Percentiles rank a stretch among this genome's conserved stretches.
Evolutionary conservation across 2,797 vertebrate genomes (phyloP).

Genomic region (Eleutherodactylus coqui): DNA sequence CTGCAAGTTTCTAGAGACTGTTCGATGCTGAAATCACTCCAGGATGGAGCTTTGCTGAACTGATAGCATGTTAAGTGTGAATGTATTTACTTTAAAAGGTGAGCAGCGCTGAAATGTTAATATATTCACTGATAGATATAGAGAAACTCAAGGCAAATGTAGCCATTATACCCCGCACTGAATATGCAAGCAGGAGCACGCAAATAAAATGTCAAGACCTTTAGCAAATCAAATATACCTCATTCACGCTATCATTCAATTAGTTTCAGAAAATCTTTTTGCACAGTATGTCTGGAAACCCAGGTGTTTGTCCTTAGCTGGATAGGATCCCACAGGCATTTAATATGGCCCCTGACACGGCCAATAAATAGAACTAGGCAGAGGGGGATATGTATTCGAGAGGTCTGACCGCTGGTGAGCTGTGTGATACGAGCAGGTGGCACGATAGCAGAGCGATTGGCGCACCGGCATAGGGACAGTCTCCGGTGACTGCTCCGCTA

Average conservation of each 20-base stretch:
- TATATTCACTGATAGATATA: constrained; percentile 55
- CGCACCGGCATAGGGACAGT: neutral
- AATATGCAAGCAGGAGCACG: constrained; percentile 37
- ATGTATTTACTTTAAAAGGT: constrained; percentile 60
- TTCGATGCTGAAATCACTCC: neutral
- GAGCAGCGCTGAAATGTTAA: constrained; percentile 58
- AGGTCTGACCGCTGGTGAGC: neutral
- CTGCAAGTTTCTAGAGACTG: neutral
- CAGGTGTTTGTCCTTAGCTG: constrained; percentile 37
- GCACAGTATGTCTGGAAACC: neutral
- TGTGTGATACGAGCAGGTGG: neutral
- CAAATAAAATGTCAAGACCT: constrained; percentile 63
- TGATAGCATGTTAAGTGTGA: constrained; percentile 34
- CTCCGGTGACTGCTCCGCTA: neutral
- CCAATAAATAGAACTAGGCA: constrained; percentile 15
- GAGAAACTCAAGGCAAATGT: constrained; percentile 40
- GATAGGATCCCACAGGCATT: constrained; percentile 12
- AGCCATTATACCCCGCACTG: constrained; percentile 31
- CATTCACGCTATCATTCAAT: constrained; percentile 38
- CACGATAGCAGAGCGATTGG: neutral
- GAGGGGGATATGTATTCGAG: neutral
- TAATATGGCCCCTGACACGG: constrained; percentile 34
- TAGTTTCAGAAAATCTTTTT: constrained; percentile 49
- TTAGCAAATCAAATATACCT: constrained; percentile 50
- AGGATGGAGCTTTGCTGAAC: constrained; percentile 14